Evolutionary conservation across 2,113 vertebrate species (phyloP), one percentile per base, ranked within the genome.

Genomic region (Prolemur simus): DNA sequence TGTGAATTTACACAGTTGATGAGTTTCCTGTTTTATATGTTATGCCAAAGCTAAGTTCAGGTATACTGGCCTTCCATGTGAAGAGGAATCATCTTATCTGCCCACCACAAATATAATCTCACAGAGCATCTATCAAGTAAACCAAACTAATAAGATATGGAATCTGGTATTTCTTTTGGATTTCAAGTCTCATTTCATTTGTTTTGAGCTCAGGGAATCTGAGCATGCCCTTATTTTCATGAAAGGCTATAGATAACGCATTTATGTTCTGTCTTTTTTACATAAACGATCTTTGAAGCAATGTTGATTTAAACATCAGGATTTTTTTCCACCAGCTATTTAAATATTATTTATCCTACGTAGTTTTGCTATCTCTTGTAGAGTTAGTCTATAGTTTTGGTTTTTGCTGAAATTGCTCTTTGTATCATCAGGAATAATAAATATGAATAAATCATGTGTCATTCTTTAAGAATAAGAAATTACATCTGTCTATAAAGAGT

Each of bases 11-110:
- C 52, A 69, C 42, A 89, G 77, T 17, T 5, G 0, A 84, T 83
- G 74, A 90, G 32, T 95, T 97, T 98, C 87, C 90, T 96, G 76
- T 92, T 92, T 95, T 52, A 60, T 77, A 63, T 94, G 7, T 81
- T 71, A 96, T 78, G 76, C 66, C 88, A 97, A 92, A 94, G 80
- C 68, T 89, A 96, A 96, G 76, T 90, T 92, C 85, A 92, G 47
- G 66, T 60, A 77, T 32, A 8, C 23, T 90, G 80, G 64, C 27
- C 58, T 87, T 88, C 69, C 76, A 12, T 39, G 8, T 92, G 71
- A 94, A 82, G 37, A 93, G 42, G 56, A 87, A 20, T 60, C 13
- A 2, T 92, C 32, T 97, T 95, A 94, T 97, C 93, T 94, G 42
- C 7, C 42, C 39, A 87, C 49, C 56, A 58, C 13, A 92, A 93